A percentile compares a stretch with the other conserved stretches of the same genome.
phyloP scores from a whole-genome alignment of 2,888 invertebrate genomes.

The Catocala nupta region DNA sequence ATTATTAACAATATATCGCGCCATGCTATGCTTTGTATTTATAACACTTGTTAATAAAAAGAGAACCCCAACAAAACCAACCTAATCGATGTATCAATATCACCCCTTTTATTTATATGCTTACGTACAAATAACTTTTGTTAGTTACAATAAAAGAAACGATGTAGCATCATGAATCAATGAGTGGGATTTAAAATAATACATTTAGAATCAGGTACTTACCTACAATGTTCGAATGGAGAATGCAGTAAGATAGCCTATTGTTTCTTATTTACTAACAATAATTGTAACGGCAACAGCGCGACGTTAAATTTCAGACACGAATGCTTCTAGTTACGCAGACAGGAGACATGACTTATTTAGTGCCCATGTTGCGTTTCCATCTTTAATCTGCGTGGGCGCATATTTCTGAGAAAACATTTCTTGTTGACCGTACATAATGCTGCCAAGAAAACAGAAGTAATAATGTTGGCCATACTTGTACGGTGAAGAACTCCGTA shows the following conservation, averaged over 20 bases:
- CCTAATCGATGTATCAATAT: conserved; percentile 60
- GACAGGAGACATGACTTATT: conserved; percentile 83
- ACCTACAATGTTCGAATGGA: no score
- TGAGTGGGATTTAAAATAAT: conserved; percentile 8
- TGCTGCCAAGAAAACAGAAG: conserved; percentile 85
- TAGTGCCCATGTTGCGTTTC: conserved; percentile 84
- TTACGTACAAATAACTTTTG: conserved; percentile 35
- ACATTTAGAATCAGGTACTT: background rate
- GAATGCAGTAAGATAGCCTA: conserved; percentile 5
- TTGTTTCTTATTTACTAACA: conserved; percentile 48
- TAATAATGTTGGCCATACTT: conserved; percentile 84
- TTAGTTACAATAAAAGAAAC: conserved; percentile 24
- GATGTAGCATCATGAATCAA: conserved; percentile 11
- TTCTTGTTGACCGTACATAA: conserved; percentile 83
- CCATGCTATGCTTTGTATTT: conserved; percentile 30
- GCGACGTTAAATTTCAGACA: conserved; percentile 67
- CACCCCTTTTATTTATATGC: conserved; percentile 61
- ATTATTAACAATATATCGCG: conserved; percentile 35
- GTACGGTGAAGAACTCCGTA: conserved; percentile 82
- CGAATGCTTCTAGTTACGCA: conserved; percentile 73
- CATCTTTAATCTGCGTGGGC: conserved; percentile 86
- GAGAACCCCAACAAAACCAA: conserved; percentile 44
- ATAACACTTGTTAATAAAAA: conserved; percentile 23
- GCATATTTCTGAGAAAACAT: conserved; percentile 86
- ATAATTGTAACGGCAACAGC: conserved; percentile 65